Conservation (phyloP, 1,140 invertebrate genomes). For the Caenorhabditis latens region DNA sequence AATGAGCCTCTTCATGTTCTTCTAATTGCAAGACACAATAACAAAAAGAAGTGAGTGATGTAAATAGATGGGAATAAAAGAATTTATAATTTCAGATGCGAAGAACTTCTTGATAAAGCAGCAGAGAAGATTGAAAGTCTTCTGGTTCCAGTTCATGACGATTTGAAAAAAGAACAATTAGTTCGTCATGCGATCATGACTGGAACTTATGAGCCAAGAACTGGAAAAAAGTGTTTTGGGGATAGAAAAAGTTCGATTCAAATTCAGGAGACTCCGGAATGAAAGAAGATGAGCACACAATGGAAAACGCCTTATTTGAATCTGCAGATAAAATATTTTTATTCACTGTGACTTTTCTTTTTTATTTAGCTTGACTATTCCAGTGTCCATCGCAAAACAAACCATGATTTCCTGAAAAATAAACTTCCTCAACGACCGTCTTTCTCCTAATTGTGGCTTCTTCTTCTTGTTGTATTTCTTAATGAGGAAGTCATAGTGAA, state of each 20-base stretch:
- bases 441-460: constrained; percentile 1
- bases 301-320: background rate
- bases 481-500: constrained; percentile 33
- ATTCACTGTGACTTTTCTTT: no score
- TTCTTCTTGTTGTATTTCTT: background rate
- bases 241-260: background rate
- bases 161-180: constrained; percentile 32
- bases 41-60: constrained; percentile 4
- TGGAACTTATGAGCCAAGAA: constrained; percentile 12
- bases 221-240: background rate
- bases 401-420: background rate
- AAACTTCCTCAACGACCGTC: background rate
- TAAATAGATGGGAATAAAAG: background rate
- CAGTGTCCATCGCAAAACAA: background rate
- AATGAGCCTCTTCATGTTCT: constrained; percentile 97
- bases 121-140: constrained; percentile 44
- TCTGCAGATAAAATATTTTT: background rate
- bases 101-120: constrained; percentile 17
- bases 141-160: constrained; percentile 19
- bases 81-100: background rate
- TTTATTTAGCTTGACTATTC: background rate
- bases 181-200: constrained; percentile 37
- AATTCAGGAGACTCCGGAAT: background rate
- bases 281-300: background rate
- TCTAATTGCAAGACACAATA: constrained; percentile 44